phyloP scores from a whole-genome alignment of 2,113 vertebrate genomes.

The Psephotus haematonotus region DNA sequence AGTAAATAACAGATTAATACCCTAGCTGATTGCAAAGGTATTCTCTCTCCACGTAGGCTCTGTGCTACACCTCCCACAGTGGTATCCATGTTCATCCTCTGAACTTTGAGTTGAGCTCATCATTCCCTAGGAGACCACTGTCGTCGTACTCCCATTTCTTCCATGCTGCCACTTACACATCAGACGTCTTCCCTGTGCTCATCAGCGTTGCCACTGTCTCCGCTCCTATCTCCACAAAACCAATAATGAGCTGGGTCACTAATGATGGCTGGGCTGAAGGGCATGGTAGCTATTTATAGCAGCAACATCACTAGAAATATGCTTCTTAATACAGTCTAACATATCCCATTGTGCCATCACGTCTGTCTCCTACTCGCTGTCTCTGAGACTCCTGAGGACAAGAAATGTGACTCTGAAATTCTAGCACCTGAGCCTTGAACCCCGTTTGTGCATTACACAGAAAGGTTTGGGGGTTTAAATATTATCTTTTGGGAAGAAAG shows the following conservation, averaged over 20 bases:
- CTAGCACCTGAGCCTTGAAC: neutral
- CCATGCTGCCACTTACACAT: neutral
- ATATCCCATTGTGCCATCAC: rapidly evolving
- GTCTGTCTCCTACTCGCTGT: neutral
- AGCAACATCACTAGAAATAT: neutral
- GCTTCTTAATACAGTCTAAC: neutral
- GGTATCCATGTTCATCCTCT: neutral
- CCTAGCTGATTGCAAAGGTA: neutral
- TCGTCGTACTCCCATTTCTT: neutral
- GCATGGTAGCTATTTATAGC: neutral
- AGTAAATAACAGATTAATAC: neutral
- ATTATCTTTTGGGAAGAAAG: neutral
- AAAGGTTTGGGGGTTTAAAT: neutral
- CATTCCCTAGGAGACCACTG: neutral
- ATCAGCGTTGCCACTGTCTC: neutral
- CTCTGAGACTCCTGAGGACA: neutral
- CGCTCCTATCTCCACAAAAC: neutral
- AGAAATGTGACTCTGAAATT: neutral
- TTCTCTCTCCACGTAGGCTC: neutral
- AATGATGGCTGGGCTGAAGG: neutral
- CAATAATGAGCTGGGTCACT: neutral
- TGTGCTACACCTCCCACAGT: neutral
- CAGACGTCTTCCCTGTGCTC: neutral
- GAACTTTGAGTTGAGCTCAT: neutral
- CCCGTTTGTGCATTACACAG: neutral